phyloP scores from a whole-genome alignment of 2,797 vertebrate species.

The Heterohyrax brucei region DNA sequence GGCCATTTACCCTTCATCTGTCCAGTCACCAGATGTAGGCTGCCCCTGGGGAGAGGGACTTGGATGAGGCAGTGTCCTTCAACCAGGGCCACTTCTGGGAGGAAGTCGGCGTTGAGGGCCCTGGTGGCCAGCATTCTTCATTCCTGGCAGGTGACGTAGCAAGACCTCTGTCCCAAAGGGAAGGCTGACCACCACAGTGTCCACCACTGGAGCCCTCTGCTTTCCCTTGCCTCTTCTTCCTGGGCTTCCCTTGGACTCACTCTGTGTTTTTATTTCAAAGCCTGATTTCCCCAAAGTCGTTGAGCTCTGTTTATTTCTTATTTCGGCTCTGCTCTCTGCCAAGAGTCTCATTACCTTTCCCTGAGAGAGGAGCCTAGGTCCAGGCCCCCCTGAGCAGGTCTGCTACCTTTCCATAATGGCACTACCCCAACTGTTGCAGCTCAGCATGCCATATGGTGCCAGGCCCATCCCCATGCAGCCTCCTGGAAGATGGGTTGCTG shows the following conservation, averaged over 20 bases:
- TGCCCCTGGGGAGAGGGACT: not conserved
- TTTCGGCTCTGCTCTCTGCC: not conserved
- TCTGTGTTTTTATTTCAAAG: not conserved
- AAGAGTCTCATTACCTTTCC: too few relatives aligned
- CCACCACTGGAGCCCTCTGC: not conserved
- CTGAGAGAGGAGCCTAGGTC: not conserved
- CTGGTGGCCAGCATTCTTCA: not conserved
- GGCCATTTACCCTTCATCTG: not conserved
- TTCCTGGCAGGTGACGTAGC: not conserved
- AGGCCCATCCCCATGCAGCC: not conserved
- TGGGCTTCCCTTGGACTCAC: not conserved
- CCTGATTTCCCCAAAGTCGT: not conserved
- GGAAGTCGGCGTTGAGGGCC: not conserved
- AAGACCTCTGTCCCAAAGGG: not conserved
- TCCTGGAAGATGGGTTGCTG: not conserved
- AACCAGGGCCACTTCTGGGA: not conserved
- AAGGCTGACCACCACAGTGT: not conserved
- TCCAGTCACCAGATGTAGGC: not conserved
- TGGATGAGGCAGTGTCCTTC: not conserved
- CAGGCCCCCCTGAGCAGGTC: too few relatives aligned
- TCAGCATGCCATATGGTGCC: not conserved
- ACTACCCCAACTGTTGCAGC: not conserved
- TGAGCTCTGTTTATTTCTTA: not conserved
- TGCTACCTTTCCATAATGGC: not conserved
- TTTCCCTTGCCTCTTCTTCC: not conserved